Conservation (phyloP, 2,113 vertebrate species). For the Sebastes schlegelii region DNA sequence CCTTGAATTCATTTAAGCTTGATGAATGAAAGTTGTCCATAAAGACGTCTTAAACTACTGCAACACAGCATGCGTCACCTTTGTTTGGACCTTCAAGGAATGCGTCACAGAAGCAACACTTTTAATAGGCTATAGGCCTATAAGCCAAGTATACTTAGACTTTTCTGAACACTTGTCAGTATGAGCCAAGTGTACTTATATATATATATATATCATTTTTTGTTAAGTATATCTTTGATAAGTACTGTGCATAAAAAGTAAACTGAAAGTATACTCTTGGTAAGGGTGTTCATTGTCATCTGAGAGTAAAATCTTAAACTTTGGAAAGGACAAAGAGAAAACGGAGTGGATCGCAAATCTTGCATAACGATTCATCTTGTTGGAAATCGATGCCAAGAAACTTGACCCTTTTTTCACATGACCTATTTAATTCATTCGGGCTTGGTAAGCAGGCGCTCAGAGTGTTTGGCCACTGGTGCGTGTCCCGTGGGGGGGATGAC, state of each 20-base stretch:
- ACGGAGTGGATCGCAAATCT: conserved; percentile 44
- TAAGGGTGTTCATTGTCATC: conserved; percentile 11
- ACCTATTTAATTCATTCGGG: conserved; percentile 73
- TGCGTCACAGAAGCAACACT: not conserved
- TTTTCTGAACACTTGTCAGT: too few species aligned
- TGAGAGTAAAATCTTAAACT: conserved; percentile 50
- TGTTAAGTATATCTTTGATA: too few species aligned
- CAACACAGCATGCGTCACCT: not conserved
- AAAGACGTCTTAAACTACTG: not conserved
- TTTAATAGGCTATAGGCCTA: too few species aligned
- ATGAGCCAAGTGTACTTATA: too few species aligned
- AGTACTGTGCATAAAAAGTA: too few species aligned
- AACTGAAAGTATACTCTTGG: too few species aligned
- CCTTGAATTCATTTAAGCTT: not conserved
- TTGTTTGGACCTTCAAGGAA: not conserved
- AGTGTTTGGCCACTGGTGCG: conserved; percentile 46
- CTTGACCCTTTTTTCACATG: conserved; percentile 66
- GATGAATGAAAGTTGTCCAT: not conserved
- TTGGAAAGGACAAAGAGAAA: conserved; percentile 51
- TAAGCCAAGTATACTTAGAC: too few species aligned
- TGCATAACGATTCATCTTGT: conserved; percentile 62
- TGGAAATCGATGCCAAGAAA: conserved; percentile 69
- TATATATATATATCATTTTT: too few species aligned
- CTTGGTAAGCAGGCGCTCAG: conserved; percentile 49
- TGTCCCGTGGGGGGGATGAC: conserved; percentile 37